Evolutionary conservation across 2,888 invertebrate genomes (phyloP), one percentile per base, ranked within the genome.

Genomic region (Tupiocoris notatus): DNA sequence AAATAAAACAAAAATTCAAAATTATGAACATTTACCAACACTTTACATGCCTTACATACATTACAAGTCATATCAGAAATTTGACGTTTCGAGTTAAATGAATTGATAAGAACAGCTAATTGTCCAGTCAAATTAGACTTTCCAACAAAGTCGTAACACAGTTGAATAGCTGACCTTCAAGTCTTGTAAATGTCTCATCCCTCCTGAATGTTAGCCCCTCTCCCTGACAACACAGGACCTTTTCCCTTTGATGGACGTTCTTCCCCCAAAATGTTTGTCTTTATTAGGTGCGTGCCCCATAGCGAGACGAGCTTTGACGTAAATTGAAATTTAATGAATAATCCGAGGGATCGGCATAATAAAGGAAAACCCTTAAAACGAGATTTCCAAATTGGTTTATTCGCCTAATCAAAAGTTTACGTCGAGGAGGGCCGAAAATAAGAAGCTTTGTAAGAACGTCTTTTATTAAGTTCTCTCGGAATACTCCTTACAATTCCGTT

Each of bases 271-370:
- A n/a, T n/a, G n/a, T 39, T 39, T 3, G 39, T 3, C 12, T 39
- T 67, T 67, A 67, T 67, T 67, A 67, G 57, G 21, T 56, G 57
- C 39, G n/a, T 22, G 67, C 67, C 22, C n/a, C n/a, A n/a, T n/a
- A 67, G 21, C 18, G 56, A 67, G 67, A 25, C 54, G 67, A 67
- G 67, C 54, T 67, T 67, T 67, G 67, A 56, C 21, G 67, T 57
- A 67, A 56, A 67, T 67, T 67, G 67, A 67, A 67, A 67, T 67
- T 67, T 67, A 56, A 67, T 67, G 67, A 67, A 67, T 67, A 67
- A 56, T 56, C 67, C 23, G 6, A 2, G 39, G 16, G 54, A 3
- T 17, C 67, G 0, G 22, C 54, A 57, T 57, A 57, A 20, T 22
- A 67, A 67, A 22, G 23, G 39, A 3, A 39, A 39, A 39, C 3